Base-by-base conservation (phyloP, 2,888 invertebrate species). In the Himalopsyche anomala region DNA sequence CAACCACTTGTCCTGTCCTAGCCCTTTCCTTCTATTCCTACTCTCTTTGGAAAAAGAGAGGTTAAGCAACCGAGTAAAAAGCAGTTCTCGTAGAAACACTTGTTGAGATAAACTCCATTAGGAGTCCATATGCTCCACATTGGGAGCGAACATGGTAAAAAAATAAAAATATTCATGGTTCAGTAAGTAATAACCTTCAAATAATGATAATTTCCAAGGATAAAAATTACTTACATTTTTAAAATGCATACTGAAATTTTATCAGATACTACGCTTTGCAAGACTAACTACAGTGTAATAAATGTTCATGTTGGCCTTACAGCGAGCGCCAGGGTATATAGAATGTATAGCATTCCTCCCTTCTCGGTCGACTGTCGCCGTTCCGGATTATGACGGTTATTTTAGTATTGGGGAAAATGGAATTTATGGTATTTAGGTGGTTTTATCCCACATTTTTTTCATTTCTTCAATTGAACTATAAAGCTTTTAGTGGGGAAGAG, bases 371-470 rank as follows among this genome's bases (percentile, higher is more conserved):
- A 74, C 74, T 74, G 74, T 74, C 74, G 38, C 74, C 74, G 74
- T 74, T 74, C 36, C 38, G 38, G 74, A 74, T 74, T 74, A 74
- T 74, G 74, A 74, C 74, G 74, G 74, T 74, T 74, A 74, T 74
- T 74, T 74, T 74, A 74, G 74, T 74, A 74, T 74, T 74, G 74
- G 74, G 38, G 74, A 74, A 74, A 74, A 74, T 74, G 74, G 74
- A 74, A 74, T 74, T 74, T 74, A 74, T 74, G 74, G 74, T 74
- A 74, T 74, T 74, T 74, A 74, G 74, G 74, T 74, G 74, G 74
- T 74, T 74, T 74, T 74, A 74, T 74, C 74, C 74, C 74, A 36
- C 74, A 36, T 74, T 74, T 74, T 74, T 74, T 74, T 74, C 74
- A 74, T 74, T 74, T 36, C 74, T 74, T 74, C 74, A 74, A 74